Evolutionary conservation across 30 jellyfish, hydroid and myxozoan genomes (phyloP), one percentile per base, ranked within the genome.

Genomic region (Calvadosia cruxmelitensis): DNA sequence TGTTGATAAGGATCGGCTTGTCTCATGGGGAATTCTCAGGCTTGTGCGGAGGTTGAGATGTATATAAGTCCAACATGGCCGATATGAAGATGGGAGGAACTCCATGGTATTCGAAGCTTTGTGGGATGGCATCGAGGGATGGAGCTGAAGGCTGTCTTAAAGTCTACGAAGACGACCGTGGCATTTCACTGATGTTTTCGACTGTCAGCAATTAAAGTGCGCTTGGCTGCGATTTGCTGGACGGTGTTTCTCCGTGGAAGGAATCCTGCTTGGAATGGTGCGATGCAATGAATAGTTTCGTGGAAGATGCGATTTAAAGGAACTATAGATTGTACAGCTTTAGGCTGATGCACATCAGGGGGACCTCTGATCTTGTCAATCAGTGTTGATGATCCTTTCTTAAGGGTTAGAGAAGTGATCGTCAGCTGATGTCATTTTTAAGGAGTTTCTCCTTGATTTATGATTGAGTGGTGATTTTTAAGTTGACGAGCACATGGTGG

Each of bases 191-290:
- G 57, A 20, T 42, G 57, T 42, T 42, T 42, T 42, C 57, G 57
- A 42, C 57, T 5, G 57, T 42, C 57, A 10, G 10, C 57, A 42
- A 42, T 20, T 20, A 42, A 10, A 42, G 20, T 42, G 10, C 57
- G 10, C 15, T 5, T 10, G 20, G 57, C 57, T 20, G 57, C 57
- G 20, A 42, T 42, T 42, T 42, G 10, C 57, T 42, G 57, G 10
- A 20, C 20, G 57, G 57, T 42, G 57, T 20, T 42, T 42, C 57
- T 42, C 20, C 20, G 15, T 42, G 57, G 57, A 20, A 20, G 10
- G 20, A 5, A 42, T 20, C 57, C 57, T 42, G 57, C 57, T 42
- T 42, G 57, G 57, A 42, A 42, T 42, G 57, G 57, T 42, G 57
- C 10, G 57, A 42, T 10, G 20, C 20, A 42, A 5, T 10, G 57